Evolutionary conservation across 2,113 vertebrate genomes (phyloP).

Genomic region (Rana temporaria): DNA sequence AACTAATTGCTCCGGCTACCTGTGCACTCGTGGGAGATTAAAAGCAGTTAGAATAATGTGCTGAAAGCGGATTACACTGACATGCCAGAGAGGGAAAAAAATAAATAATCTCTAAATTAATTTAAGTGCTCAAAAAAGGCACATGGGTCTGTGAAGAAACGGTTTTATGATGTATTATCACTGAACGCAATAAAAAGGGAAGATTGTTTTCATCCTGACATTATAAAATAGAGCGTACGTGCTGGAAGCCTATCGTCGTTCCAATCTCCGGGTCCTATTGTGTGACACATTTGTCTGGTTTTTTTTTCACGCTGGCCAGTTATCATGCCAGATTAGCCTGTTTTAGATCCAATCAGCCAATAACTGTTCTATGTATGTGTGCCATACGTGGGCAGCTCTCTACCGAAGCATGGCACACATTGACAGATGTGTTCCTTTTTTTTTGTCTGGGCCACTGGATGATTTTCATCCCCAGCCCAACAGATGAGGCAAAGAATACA

Average conservation of each 20-base stretch:
- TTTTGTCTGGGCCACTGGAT: no score
- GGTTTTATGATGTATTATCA: neutral
- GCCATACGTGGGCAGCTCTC: no score
- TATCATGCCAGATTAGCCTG: no score
- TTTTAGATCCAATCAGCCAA: no score
- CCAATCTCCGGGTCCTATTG: no score
- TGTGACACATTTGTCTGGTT: no score
- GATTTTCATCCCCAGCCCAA: no score
- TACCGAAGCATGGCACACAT: no score
- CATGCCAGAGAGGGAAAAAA: neutral
- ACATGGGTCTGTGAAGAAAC: neutral
- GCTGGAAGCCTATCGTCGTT: neutral
- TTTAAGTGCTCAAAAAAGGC: neutral
- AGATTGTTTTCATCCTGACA: neutral
- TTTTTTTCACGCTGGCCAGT: no score
- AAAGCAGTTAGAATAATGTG: conserved; percentile 49
- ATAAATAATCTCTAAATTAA: neutral
- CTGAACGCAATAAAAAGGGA: neutral
- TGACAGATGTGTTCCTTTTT: no score
- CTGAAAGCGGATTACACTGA: conserved; percentile 45
- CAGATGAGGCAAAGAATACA: no score
- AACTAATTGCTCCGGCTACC: conserved; percentile 46
- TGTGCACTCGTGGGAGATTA: conserved; percentile 14
- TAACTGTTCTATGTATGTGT: no score
- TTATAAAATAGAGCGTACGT: neutral